phyloP scores from a whole-genome alignment of 2,113 vertebrate species.

The Struthio camelus region DNA sequence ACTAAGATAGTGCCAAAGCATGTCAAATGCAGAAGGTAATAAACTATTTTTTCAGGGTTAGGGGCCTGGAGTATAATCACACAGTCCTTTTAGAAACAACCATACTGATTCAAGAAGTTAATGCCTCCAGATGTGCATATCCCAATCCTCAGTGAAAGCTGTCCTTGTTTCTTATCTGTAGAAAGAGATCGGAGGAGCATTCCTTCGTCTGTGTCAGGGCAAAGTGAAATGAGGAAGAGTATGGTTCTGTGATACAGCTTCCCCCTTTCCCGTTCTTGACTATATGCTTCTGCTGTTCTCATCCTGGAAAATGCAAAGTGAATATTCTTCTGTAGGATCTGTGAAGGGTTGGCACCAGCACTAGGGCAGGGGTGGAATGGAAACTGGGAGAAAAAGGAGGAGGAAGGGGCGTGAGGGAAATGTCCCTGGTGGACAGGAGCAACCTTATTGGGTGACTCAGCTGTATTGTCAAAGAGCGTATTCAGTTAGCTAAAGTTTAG shows the following conservation, averaged over 20 bases:
- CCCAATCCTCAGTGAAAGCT: not conserved
- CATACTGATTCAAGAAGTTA: not conserved
- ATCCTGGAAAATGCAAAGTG: not conserved
- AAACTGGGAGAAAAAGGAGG: not conserved
- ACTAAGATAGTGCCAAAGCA: not conserved
- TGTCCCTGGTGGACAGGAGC: not conserved
- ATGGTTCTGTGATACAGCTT: not conserved
- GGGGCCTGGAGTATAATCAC: not conserved
- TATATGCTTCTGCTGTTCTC: not conserved
- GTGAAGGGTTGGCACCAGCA: not conserved
- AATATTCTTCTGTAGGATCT: not conserved
- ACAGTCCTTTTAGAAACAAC: not conserved
- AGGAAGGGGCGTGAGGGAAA: not conserved
- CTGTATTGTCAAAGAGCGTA: not conserved
- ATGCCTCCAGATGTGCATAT: not conserved
- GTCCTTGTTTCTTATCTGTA: not conserved
- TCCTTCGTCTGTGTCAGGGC: not conserved
- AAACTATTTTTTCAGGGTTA: fast-evolving
- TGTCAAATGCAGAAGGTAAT: not conserved
- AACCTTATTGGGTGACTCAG: not conserved
- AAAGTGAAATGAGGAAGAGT: not conserved
- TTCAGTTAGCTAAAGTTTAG: not conserved
- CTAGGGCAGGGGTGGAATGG: not conserved
- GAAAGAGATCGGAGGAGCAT: not conserved
- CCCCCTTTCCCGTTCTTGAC: not conserved